A percentile compares a stretch with the other conserved stretches of the same genome.
Evolutionary conservation across 1,140 invertebrate genomes (phyloP).

Genomic region (Habropoda laboriosa): DNA sequence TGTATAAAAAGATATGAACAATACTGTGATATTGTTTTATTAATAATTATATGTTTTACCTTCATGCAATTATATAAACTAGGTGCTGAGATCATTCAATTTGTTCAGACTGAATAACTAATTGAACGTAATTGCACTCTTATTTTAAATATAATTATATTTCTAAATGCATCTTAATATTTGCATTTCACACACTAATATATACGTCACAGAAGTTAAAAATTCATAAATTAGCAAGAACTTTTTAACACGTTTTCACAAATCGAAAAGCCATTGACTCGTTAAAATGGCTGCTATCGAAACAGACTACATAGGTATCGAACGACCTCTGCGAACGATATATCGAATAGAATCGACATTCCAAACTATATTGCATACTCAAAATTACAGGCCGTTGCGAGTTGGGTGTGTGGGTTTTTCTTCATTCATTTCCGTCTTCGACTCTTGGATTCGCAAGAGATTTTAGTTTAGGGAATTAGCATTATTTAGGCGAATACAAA

Average conservation of each 20-base stretch:
- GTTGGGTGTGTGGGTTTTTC: neutral
- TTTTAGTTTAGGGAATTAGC: neutral
- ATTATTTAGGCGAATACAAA: neutral
- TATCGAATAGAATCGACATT: slow-evolving; percentile 20
- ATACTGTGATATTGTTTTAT: no score
- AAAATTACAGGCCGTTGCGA: neutral
- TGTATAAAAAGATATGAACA: no score
- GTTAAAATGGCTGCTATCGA: neutral
- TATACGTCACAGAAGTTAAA: neutral
- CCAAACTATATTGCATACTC: neutral
- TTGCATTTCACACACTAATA: neutral
- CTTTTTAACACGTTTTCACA: neutral
- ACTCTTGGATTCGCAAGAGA: neutral
- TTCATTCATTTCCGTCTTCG: neutral
- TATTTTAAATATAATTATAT: neutral
- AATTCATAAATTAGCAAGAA: neutral
- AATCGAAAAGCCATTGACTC: neutral
- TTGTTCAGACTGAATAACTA: neutral
- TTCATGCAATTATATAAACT: neutral
- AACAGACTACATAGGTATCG: neutral
- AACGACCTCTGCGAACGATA: neutral
- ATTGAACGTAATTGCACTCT: neutral
- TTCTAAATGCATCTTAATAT: no score
- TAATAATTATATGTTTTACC: neutral
- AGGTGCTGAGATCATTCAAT: neutral